Base-by-base conservation (phyloP, 1,140 invertebrate species). In the Dendrolimus punctatus region DNA sequence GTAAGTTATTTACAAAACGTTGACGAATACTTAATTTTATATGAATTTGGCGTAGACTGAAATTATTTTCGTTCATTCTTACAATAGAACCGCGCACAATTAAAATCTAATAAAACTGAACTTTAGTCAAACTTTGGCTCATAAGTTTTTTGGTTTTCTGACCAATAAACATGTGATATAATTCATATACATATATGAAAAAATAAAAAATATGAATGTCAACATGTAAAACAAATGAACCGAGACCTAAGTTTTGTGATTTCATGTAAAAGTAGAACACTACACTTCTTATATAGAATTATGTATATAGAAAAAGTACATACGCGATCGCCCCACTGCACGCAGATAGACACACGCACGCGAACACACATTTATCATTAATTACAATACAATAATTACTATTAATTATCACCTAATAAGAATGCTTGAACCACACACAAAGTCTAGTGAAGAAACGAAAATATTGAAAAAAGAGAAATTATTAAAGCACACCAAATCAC, bases 191-290 rank as follows among this genome's bases (percentile, higher is more conserved):
- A 23, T 23, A 23, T 23, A 23, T 23, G 1, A 23, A 42, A 42
- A 4, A 45, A 45, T 9, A 8, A 8, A 44, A 44, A 45, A 8
- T 45, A 6, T n/a, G 23, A 9, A 9, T 6, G 6, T 8, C 6
- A 8, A 8, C 23, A 45, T 45, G n/a, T 45, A 6, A 8, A 6
- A n/a, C n/a, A 8, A 6, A 45, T 6, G 42, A 40, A 64, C 61
- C 66, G 63, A 68, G 58, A 66, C 55, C 66, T 72, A 71, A 71
- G 64, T 69, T 76, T 80, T 81, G 71, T 84, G 78, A 82, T 84
- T 75, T 68, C 69, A 71, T 82, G 78, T 81, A 79, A 84, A 84
- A 84, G 71, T 76, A 70, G 73, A 75, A 76, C 73, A 73, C 80
- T 84, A 84, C 78, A 64, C 77, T 84, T 84, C 80, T 67, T 69